Base-by-base conservation (phyloP, 2,797 vertebrate genomes). In the Sparus aurata region DNA sequence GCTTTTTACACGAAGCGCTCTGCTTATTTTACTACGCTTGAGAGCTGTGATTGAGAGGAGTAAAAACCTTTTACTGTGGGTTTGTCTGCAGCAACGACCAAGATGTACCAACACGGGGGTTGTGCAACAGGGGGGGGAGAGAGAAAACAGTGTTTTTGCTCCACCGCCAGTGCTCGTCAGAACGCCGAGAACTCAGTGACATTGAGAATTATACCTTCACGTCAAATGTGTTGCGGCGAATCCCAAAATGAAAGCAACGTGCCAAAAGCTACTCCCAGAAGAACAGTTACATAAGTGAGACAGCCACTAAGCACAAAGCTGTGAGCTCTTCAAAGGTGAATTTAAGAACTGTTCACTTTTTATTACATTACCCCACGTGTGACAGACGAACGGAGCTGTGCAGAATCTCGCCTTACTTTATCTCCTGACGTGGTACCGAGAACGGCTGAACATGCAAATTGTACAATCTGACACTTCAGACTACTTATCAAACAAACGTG, bases 241-340 rank as follows among this genome's bases (percentile, higher is more conserved):
- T 89, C 87, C 85, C 53, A 90, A 89, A 91, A 90, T 82, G 84
- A 90, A 87, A 84, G 85, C 69, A 84, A 75, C 22, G 65, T 88
- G 81, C 76, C 78, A 88, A 85, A 27, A 87, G 53, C 80, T 71
- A 62, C 71, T 82, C 84, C 79, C 82, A 71, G 65, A 59, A 75
- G 80, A 78, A 85, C 67, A 77, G 77, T 86, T 88, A 73, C 69
- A 87, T 87, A 84, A 87, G 79, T 50, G 59, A 79, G 62, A 82
- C 73, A 79, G 78, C 61, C 58, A 75, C 64, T 75, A 59, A 85
- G 66, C 60, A 80, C 75, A 81, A 75, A 84, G 55, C 85, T 68
- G 62, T 77, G 70, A 77, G 69, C 46, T 80, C 69, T 84, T 90
- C 68, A 83, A 86, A 84, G 74, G 59, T 82, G 52, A 79, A 83